phyloP scores from a whole-genome alignment of 2,888 invertebrate genomes.

The Hermaeophaga mercurialis region DNA sequence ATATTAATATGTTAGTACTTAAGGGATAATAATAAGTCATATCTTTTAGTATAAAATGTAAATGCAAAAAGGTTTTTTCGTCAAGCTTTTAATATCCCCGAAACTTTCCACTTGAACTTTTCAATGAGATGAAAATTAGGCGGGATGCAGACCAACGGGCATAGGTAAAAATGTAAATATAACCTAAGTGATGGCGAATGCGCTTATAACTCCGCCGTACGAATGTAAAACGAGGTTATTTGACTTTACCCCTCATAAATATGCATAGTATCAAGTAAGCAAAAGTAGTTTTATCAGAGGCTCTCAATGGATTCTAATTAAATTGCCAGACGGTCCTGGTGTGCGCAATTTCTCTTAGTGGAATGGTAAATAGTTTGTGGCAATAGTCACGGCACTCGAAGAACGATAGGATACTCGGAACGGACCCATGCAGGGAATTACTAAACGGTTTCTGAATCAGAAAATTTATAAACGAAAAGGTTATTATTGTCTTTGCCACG shows the following conservation, averaged over 20 bases:
- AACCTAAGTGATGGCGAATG: slow-evolving; percentile 29
- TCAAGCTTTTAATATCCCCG: not conserved
- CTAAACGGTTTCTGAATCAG: no score
- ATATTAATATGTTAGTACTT: no score
- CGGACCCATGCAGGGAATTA: no score
- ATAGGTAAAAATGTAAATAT: slow-evolving; percentile 33
- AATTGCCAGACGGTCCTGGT: slow-evolving; percentile 29
- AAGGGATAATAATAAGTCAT: no score
- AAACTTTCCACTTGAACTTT: slow-evolving; percentile 14
- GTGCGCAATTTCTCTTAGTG: slow-evolving; percentile 10
- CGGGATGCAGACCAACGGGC: not conserved
- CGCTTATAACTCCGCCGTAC: slow-evolving; percentile 27
- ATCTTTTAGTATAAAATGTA: no score
- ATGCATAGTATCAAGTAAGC: slow-evolving; percentile 35
- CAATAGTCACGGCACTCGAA: no score
- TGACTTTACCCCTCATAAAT: slow-evolving; percentile 32
- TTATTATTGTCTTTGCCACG: no score
- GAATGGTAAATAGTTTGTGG: slow-evolving; percentile 21
- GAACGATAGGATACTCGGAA: no score
- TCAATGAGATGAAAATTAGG: slow-evolving; percentile 14
- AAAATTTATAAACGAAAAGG: no score
- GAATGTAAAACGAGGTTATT: slow-evolving; percentile 33
- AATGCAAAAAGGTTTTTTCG: no score
- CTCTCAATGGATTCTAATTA: slow-evolving; percentile 35
- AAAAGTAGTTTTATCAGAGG: slow-evolving; percentile 35